Conservation (phyloP, 2,113 vertebrate species). For the Sinocyclocheilus grahami region DNA sequence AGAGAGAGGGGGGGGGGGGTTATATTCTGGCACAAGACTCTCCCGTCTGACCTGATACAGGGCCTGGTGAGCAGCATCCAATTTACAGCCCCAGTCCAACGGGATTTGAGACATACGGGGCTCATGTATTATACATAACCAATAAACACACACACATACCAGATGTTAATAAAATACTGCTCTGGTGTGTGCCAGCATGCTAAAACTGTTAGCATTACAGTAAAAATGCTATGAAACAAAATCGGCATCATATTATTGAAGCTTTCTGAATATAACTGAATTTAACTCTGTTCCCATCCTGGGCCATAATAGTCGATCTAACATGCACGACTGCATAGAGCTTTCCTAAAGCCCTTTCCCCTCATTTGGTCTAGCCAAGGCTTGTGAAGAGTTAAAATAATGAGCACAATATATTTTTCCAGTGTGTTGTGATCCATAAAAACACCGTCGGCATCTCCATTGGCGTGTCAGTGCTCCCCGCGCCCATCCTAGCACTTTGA, state of each 20-base stretch:
- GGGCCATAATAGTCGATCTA: constrained; percentile 1
- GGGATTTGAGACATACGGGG: constrained; percentile 81
- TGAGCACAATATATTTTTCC: constrained; percentile 80
- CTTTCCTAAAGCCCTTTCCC: not conserved
- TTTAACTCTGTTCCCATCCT: not conserved
- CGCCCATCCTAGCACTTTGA: constrained; percentile 92
- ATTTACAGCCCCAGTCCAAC: constrained; percentile 89
- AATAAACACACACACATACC: constrained; percentile 81
- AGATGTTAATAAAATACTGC: constrained; percentile 30
- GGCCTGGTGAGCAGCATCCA: constrained; percentile 85
- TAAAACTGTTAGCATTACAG: constrained; percentile 13
- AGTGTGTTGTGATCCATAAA: constrained; percentile 89
- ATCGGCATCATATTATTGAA: not conserved
- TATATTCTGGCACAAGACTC: constrained; percentile 78
- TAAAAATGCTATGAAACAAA: not conserved
- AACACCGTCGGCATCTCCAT: constrained; percentile 74
- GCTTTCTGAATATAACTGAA: not conserved
- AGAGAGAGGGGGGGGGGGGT: no score
- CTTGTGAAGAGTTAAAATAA: constrained; percentile 83
- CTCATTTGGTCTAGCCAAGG: constrained; percentile 38
- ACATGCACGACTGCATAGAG: not conserved
- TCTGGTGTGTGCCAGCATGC: constrained; percentile 11
- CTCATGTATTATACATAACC: constrained; percentile 96
- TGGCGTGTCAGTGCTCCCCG: not conserved
- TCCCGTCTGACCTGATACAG: constrained; percentile 75